Evolutionary conservation across 2,797 vertebrate genomes (phyloP).

Genomic region (Artibeus lituratus): DNA sequence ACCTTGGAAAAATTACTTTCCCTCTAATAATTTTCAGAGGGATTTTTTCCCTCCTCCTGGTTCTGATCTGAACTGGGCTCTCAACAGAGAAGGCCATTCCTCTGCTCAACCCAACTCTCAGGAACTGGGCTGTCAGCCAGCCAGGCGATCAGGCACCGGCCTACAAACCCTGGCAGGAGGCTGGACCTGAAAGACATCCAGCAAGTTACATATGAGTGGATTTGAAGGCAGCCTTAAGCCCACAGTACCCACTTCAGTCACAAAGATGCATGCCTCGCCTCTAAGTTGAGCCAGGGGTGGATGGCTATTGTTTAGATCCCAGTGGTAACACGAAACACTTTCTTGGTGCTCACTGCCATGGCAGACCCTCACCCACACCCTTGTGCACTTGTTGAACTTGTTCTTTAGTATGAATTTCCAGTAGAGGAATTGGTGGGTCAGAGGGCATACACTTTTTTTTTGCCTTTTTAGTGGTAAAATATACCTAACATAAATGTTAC

Average conservation of each 20-base stretch:
- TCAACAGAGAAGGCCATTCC: neutral
- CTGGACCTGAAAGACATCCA: neutral
- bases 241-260: neutral
- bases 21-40: neutral
- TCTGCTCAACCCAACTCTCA: neutral
- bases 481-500: neutral
- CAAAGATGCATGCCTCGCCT: neutral
- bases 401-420: neutral
- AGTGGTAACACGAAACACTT: neutral
- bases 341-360: neutral
- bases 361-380: neutral
- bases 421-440: neutral
- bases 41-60: neutral
- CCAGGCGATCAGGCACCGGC: neutral
- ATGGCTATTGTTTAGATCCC: neutral
- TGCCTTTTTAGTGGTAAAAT: neutral
- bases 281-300: accelerated
- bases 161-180: neutral
- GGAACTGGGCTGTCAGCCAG: neutral
- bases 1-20: conserved; percentile 27
- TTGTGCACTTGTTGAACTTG: neutral
- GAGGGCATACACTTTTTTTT: neutral
- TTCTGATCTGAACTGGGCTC: neutral
- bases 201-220: neutral
- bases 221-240: neutral